These are phyloP conservation scores for Papilio protenor DNA, from an alignment of 2,888 invertebrate genomes.

Conservation along the genomic window DNA sequence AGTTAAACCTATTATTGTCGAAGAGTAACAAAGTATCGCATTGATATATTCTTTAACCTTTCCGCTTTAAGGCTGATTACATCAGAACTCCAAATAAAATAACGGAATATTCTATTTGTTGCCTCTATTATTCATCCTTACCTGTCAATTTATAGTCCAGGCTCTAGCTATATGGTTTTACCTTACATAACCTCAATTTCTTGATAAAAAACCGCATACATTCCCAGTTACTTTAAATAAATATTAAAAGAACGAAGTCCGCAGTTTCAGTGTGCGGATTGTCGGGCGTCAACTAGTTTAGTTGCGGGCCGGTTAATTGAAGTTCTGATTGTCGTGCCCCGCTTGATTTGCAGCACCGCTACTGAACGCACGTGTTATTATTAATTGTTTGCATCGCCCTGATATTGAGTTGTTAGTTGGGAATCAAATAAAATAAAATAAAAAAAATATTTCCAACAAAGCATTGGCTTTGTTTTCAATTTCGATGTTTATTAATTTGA, in stretches of 20 bases:
- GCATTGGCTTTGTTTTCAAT: not conserved
- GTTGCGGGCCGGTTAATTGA: conserved; percentile 50
- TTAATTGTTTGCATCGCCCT: conserved; percentile 22
- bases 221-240: not conserved
- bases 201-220: conserved; percentile 10
- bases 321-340: conserved; percentile 47
- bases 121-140: no score
- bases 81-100: no score
- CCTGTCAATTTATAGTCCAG: not conserved
- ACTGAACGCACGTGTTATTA: conserved; percentile 3
- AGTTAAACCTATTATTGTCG: not conserved
- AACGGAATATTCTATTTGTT: not conserved
- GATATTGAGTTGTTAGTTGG: not conserved
- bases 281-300: conserved; percentile 48
- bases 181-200: not conserved
- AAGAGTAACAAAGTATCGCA: not conserved
- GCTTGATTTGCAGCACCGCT: conserved; percentile 29
- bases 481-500: not conserved
- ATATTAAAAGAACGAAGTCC: conserved; percentile 24
- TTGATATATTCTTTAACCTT: no score
- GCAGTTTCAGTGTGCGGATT: conserved; percentile 40
- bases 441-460: not conserved
- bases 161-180: not conserved
- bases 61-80: no score
- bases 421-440: not conserved